Conservation (phyloP, 2,113 vertebrate species). For the Chloropsis hardwickii region DNA sequence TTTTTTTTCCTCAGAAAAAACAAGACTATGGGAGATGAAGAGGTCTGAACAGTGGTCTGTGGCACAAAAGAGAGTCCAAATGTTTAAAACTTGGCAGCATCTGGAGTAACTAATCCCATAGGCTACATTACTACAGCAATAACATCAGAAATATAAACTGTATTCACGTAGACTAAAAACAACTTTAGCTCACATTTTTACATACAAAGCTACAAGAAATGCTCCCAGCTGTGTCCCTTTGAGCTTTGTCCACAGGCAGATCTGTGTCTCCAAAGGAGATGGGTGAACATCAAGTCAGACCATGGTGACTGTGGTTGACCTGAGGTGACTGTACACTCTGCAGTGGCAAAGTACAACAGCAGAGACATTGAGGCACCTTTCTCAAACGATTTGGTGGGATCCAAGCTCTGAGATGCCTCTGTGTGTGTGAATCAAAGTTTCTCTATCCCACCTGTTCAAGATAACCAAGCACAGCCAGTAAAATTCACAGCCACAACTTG, state of each 20-base stretch:
- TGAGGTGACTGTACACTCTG: neutral
- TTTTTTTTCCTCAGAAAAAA: slow-evolving; percentile 28
- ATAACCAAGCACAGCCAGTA: neutral
- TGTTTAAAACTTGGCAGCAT: neutral
- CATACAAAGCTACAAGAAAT: neutral
- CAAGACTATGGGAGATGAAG: neutral
- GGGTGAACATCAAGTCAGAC: neutral
- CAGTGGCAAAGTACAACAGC: neutral
- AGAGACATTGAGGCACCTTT: neutral
- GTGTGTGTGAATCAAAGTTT: neutral
- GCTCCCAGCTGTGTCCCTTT: neutral
- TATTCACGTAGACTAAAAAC: neutral
- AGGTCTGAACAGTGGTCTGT: neutral
- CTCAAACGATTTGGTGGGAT: neutral
- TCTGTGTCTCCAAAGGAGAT: neutral
- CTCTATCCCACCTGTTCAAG: neutral
- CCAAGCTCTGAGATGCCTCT: neutral
- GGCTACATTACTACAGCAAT: neutral
- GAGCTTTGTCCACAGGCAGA: neutral
- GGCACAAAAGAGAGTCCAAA: neutral
- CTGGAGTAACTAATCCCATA: neutral
- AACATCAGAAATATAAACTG: neutral
- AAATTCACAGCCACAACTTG: neutral
- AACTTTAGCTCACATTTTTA: neutral
- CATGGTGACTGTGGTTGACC: neutral